Conservation (phyloP, 2,797 vertebrate species). For the Acipenser oxyrinchus region DNA sequence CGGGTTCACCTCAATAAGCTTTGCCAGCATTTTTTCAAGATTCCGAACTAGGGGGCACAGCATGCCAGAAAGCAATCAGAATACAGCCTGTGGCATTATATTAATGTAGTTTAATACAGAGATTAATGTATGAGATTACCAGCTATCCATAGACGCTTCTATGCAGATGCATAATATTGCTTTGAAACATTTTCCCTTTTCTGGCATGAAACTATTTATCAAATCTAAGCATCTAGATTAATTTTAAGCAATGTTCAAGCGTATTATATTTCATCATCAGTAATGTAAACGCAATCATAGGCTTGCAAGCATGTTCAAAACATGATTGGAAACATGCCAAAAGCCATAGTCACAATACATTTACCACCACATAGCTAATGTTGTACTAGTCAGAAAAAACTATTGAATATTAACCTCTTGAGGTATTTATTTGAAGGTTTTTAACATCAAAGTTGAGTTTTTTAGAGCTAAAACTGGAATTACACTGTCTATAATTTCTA, state of each 20-base stretch:
- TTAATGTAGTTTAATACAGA: conserved; percentile 27
- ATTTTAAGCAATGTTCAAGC: conserved; percentile 34
- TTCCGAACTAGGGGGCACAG: not conserved
- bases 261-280: conserved; percentile 56
- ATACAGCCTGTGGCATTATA: conserved; percentile 11
- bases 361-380: too few relatives aligned
- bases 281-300: conserved; percentile 58
- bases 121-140: conserved; percentile 49
- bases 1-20: too few relatives aligned
- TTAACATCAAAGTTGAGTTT: too few relatives aligned
- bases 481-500: too few relatives aligned
- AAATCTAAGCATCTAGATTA: conserved; percentile 42
- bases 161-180: conserved; percentile 42
- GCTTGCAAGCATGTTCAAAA: conserved; percentile 7
- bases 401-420: too few relatives aligned
- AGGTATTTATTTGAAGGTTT: too few relatives aligned
- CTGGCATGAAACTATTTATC: conserved; percentile 56
- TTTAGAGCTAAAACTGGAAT: too few relatives aligned
- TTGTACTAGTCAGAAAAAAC: too few relatives aligned
- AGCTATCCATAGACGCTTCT: conserved; percentile 34
- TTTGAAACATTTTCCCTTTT: conserved; percentile 45
- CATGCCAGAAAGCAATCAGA: not conserved
- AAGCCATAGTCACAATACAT: too few relatives aligned
- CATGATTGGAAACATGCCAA: conserved; percentile 28
- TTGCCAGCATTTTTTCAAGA: not conserved